phyloP scores from a whole-genome alignment of 2,113 vertebrate species.

The Chionomys nivalis region DNA sequence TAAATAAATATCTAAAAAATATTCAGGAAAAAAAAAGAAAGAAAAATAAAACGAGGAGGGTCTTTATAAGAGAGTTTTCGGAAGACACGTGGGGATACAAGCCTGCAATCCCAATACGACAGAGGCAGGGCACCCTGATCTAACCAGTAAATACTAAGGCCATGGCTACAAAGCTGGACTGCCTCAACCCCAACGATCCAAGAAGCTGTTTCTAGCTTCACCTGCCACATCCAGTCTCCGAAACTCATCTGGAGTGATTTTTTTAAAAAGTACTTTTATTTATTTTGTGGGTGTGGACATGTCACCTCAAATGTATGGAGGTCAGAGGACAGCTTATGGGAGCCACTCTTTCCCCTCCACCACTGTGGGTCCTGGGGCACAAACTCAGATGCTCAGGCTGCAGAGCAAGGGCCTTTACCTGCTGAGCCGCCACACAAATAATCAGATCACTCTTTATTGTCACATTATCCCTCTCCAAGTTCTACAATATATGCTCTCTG shows the following conservation, averaged over 20 bases:
- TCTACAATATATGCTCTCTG: slow-evolving; percentile 17
- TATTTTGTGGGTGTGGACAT: neutral
- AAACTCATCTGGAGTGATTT: slow-evolving; percentile 36
- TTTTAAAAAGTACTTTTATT: neutral
- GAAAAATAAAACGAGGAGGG: slow-evolving; percentile 4
- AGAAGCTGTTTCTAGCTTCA: slow-evolving; percentile 16
- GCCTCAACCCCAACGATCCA: neutral
- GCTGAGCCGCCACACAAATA: neutral
- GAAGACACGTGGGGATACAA: neutral
- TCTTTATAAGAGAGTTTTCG: neutral
- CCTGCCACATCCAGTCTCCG: slow-evolving; percentile 44
- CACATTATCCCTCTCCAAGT: neutral
- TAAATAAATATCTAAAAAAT: too few species aligned
- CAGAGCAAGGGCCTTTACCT: neutral
- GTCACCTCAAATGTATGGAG: neutral
- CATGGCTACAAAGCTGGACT: neutral
- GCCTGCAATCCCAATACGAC: neutral
- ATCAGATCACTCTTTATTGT: neutral
- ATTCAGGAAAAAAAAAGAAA: too few species aligned
- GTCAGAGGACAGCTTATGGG: neutral
- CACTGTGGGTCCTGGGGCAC: neutral
- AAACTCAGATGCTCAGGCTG: neutral
- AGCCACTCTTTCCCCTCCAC: neutral
- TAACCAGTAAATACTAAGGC: neutral
- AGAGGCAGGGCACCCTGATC: neutral